Evolutionary conservation across 2,797 vertebrate genomes (phyloP).

Genomic region (Kryptolebias ocellatus): DNA sequence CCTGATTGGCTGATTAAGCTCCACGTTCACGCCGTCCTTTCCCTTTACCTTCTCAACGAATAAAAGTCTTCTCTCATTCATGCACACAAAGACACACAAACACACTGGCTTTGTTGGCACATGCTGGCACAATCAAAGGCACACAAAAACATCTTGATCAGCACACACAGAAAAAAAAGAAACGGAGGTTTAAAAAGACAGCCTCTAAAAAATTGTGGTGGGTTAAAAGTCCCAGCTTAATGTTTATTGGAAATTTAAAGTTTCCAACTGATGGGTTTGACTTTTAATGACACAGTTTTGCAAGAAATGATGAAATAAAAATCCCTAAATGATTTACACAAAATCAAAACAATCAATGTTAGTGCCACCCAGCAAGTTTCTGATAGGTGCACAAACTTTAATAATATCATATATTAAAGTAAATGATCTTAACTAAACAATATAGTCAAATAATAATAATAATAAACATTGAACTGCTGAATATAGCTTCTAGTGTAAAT

Average conservation of each 20-base stretch:
- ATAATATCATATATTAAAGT: conserved; percentile 6
- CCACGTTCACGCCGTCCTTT: conserved; percentile 58
- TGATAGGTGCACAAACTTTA: conserved; percentile 3
- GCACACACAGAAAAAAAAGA: conserved; percentile 34
- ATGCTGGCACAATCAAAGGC: conserved; percentile 59
- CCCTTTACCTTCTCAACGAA: conserved; percentile 58
- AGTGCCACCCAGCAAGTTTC: background rate
- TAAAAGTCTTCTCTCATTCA: conserved; percentile 42
- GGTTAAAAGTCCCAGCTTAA: conserved; percentile 19
- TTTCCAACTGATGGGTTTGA: background rate
- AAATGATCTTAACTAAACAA: conserved; percentile 4
- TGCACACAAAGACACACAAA: conserved; percentile 22
- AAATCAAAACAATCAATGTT: background rate
- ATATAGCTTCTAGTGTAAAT: conserved; percentile 16
- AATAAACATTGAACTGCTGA: conserved; percentile 8
- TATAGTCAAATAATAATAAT: conserved; percentile 2
- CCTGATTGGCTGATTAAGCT: conserved; percentile 81
- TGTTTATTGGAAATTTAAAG: conserved; percentile 1
- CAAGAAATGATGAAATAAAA: background rate
- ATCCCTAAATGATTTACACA: background rate
- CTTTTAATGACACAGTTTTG: conserved; percentile 2
- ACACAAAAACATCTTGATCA: conserved; percentile 38
- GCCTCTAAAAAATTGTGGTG: conserved; percentile 12
- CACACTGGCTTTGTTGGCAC: conserved; percentile 48
- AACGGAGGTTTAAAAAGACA: background rate